Evolutionary conservation across 2,888 invertebrate species (phyloP).

Genomic region (Acronicta psi): DNA sequence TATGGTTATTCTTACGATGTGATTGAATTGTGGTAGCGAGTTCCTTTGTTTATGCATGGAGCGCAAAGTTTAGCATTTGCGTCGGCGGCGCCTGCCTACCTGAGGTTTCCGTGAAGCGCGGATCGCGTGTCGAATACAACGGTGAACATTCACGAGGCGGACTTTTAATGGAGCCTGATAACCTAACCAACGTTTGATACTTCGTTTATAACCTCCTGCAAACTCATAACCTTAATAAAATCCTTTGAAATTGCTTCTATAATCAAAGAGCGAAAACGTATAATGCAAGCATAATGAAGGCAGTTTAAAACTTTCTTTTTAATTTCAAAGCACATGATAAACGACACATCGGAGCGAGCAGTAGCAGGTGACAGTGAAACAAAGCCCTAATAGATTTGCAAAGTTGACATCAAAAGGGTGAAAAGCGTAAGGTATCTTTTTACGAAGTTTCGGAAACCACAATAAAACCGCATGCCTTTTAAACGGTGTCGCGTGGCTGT

Average conservation of each 20-base stretch:
- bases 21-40: conserved; percentile 46
- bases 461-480: conserved; percentile 81
- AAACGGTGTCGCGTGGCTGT: conserved; percentile 79
- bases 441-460: conserved; percentile 80
- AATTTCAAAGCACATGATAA: conserved; percentile 63
- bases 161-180: conserved; percentile 67
- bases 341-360: conserved; percentile 52
- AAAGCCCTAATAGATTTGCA: conserved; percentile 78
- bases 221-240: conserved; percentile 51
- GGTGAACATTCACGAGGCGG: conserved; percentile 72
- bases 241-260: conserved; percentile 41
- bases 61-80: conserved; percentile 60
- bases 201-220: conserved; percentile 47
- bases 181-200: conserved; percentile 64
- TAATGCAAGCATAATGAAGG: conserved; percentile 28
- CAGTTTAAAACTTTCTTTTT: conserved; percentile 58
- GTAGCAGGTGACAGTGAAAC: conserved; percentile 76
- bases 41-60: conserved; percentile 62
- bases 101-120: conserved; percentile 81
- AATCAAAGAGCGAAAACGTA: conserved; percentile 7
- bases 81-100: conserved; percentile 71
- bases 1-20: conserved; percentile 49
- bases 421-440: conserved; percentile 71
- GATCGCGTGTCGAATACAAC: conserved; percentile 79
- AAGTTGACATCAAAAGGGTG: conserved; percentile 73